Evolutionary conservation across 2,797 vertebrate genomes (phyloP), one percentile per base, ranked within the genome.

Genomic region (Streptopelia turtur): DNA sequence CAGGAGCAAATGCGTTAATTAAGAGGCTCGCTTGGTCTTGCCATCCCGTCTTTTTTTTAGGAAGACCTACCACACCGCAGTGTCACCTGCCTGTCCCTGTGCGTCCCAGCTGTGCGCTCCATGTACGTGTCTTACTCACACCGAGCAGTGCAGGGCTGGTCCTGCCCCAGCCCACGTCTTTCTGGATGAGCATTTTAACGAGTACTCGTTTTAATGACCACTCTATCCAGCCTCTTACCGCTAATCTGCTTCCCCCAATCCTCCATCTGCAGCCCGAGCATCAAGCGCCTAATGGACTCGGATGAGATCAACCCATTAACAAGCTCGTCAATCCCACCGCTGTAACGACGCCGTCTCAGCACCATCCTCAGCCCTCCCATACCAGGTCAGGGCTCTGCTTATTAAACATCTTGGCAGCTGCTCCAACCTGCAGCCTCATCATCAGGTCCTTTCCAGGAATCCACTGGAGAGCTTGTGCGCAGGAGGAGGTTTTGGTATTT

Each of bases 301-400:
- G 93, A 87, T 55, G 84, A 96, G 87, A 89, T 72, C 91, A 96
- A 75, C 82, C 87, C 75, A 92, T 89, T 94, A 95, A 82, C 61
- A 55, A 87, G 84, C 90, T 72, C 71, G 87, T 87, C 70, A 68
- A 72, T 59, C 72, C 8, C 3, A 68, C 56, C 11, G 11, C 16
- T 9, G 23, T 74, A 89, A 78, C 70, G 45, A 45, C 21, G 13
- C 33, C 3, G 4, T 72, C 89, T 91, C 87, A 85, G 90, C 84
- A 93, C 50, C 63, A 68, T 43, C 61, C 90, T 89, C 68, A 61
- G 65, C 59, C 75, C 70, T 78, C 77, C 43, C 69, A 61, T 49
- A 30, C 49, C 28, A 30, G 76, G 76, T 82, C 83, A 95, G n/a
- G 55, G 87, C 85, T 59, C 50, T 68, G 45, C 81, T 92, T 77